phyloP scores from a whole-genome alignment of 2,888 invertebrate species.

The Coelinius sp. region DNA sequence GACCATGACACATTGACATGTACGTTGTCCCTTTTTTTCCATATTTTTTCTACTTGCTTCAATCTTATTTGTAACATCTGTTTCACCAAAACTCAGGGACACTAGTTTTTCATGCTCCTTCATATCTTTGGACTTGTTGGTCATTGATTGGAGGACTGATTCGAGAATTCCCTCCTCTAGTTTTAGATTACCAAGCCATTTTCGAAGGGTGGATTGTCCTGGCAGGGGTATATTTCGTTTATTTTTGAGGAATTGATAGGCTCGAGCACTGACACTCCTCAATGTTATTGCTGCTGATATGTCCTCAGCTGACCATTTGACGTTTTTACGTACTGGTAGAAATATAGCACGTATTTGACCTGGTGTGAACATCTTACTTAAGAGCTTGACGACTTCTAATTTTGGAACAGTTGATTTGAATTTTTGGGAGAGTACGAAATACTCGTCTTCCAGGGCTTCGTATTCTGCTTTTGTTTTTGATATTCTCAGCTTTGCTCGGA shows the following conservation, averaged over 20 bases:
- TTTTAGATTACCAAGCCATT: constrained; percentile 20
- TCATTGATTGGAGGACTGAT: not conserved
- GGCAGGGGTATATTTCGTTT: constrained; percentile 25
- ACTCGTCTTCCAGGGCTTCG: not conserved
- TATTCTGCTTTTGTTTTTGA: not conserved
- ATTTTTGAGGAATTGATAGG: constrained; percentile 21
- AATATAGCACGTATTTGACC: constrained; percentile 25
- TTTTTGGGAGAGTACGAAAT: not conserved
- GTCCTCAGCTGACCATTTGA: constrained; percentile 27
- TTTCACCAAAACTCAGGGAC: not conserved
- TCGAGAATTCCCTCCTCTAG: not conserved
- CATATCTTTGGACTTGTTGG: not conserved
- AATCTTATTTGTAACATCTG: not conserved
- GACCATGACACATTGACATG: not conserved
- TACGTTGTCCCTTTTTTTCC: not conserved
- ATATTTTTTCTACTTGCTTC: not conserved
- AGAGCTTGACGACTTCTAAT: not conserved
- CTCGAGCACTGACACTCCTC: constrained; percentile 12
- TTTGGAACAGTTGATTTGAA: not conserved
- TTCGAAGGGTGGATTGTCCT: constrained; percentile 19
- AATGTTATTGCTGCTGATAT: constrained; percentile 27
- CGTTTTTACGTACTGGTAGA: not conserved
- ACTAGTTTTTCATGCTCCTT: not conserved
- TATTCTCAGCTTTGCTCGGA: not conserved
- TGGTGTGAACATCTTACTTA: constrained; percentile 12